Conservation (phyloP, 2,113 vertebrate genomes). For the Grus americana region DNA sequence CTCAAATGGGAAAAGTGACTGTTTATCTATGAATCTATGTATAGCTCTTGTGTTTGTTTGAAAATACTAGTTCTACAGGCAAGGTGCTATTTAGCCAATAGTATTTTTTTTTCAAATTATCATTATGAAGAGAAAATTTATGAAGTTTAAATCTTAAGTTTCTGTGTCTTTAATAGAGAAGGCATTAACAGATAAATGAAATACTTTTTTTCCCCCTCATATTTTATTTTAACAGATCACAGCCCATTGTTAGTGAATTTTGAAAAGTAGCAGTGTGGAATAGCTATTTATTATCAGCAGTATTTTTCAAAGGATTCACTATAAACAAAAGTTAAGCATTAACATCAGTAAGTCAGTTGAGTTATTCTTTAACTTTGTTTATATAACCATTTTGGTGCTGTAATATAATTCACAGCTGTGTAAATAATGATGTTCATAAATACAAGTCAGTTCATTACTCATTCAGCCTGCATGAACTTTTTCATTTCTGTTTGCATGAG, state of each 20-base stretch:
- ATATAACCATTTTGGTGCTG: conserved; percentile 13
- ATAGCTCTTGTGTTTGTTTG: not conserved
- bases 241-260: not conserved
- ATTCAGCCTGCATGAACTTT: conserved; percentile 48
- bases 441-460: conserved; percentile 46
- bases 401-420: conserved; percentile 57
- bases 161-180: not conserved
- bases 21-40: not conserved
- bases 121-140: not conserved
- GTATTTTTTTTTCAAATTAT: not conserved
- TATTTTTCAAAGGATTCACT: not conserved
- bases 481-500: conserved; percentile 56
- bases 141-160: not conserved
- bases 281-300: not conserved
- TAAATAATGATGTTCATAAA: conserved; percentile 64
- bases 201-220: not conserved
- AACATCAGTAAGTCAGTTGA: not conserved
- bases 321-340: not conserved
- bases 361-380: conserved; percentile 23
- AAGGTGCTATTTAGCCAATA: not conserved
- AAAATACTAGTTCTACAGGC: not conserved
- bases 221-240: not conserved
- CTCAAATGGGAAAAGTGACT: not conserved
- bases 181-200: not conserved
- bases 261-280: not conserved